These are phyloP conservation scores for Fratercula arctica DNA, from an alignment of 2,797 vertebrate genomes.

Conservation along the genomic window DNA sequence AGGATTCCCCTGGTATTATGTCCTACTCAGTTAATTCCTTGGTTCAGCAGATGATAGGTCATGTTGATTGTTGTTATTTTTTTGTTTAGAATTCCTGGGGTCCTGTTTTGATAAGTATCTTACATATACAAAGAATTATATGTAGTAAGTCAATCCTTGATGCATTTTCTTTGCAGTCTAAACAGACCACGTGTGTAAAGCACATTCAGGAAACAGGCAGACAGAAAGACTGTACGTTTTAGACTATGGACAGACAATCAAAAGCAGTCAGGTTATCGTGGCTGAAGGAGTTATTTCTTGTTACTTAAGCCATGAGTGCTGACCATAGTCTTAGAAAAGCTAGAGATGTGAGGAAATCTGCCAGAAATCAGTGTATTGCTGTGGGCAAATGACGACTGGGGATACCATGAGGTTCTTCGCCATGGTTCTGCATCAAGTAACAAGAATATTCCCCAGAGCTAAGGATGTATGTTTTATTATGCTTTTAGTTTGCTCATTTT, in stretches of 20 bases:
- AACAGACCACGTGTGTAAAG: not conserved
- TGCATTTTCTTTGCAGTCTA: not conserved
- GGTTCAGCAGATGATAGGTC: not conserved
- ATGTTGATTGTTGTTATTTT: not conserved
- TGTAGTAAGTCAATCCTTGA: not conserved
- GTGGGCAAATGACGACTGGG: not conserved
- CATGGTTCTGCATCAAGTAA: not conserved
- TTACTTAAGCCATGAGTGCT: not conserved
- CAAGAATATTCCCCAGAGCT: not conserved
- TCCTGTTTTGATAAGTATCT: not conserved
- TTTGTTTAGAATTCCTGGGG: not conserved
- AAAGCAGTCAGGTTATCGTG: not conserved
- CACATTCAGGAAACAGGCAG: rapidly evolving
- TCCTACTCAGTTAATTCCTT: not conserved
- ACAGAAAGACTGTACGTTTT: not conserved
- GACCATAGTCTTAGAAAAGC: not conserved
- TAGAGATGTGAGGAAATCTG: not conserved
- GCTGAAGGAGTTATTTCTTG: not conserved
- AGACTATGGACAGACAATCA: not conserved
- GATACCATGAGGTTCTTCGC: not conserved
- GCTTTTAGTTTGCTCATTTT: not conserved
- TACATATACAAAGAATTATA: not conserved
- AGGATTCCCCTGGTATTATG: not conserved
- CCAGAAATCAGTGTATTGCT: not conserved
- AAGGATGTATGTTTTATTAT: not conserved